Conservation (phyloP, 2,888 invertebrate genomes). For the Limnephilus rhombicus region DNA sequence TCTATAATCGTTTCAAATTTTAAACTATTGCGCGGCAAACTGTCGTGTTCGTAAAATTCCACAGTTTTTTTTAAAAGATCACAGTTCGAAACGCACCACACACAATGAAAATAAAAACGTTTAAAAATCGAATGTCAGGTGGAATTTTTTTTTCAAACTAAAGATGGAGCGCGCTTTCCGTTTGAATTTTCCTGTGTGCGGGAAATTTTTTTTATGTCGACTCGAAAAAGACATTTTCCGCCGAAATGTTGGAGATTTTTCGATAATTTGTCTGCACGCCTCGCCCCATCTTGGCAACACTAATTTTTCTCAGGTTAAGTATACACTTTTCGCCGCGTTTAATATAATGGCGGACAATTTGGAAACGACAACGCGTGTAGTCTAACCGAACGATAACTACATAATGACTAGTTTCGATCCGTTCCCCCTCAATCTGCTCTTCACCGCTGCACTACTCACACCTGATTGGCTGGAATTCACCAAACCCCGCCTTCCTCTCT, state of each 20-base stretch:
- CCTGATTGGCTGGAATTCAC: slow-evolving; percentile 68
- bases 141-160: not conserved
- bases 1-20: not conserved
- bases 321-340: slow-evolving; percentile 54
- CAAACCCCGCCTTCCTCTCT: slow-evolving; percentile 68
- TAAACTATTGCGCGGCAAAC: not conserved
- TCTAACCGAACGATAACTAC: slow-evolving; percentile 68
- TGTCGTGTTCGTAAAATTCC: not conserved
- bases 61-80: not conserved
- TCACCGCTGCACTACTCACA: not conserved
- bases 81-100: not conserved
- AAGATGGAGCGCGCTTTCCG: not conserved
- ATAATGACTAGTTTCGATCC: slow-evolving; percentile 52
- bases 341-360: slow-evolving; percentile 57
- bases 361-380: slow-evolving; percentile 67
- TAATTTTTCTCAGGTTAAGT: slow-evolving; percentile 54
- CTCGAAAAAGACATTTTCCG: not conserved
- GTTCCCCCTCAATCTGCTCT: slow-evolving; percentile 66
- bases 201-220: not conserved
- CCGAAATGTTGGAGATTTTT: slow-evolving; percentile 5
- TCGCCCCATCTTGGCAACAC: slow-evolving; percentile 6
- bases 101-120: not conserved
- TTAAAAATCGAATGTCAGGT: not conserved
- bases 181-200: not conserved
- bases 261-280: slow-evolving; percentile 10